Evolutionary conservation across 2,797 vertebrate species (phyloP).

Genomic region (Potorous gilbertii): DNA sequence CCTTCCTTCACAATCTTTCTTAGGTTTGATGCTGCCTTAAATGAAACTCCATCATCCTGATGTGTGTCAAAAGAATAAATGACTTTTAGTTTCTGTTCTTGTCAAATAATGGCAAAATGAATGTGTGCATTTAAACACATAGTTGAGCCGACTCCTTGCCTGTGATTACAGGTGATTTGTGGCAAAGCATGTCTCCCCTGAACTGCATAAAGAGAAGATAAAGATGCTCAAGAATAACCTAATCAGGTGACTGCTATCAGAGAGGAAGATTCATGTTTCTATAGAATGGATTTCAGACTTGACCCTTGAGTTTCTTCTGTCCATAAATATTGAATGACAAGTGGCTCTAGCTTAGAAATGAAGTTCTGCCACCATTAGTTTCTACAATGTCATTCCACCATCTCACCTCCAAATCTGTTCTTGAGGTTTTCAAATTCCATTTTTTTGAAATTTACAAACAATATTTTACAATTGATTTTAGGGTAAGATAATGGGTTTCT

Average conservation of each 20-base stretch:
- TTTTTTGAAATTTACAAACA: slow-evolving; percentile 40
- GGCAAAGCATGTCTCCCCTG: neutral
- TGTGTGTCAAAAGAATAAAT: slow-evolving; percentile 6
- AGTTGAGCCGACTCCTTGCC: slow-evolving; percentile 31
- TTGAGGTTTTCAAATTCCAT: slow-evolving; percentile 18
- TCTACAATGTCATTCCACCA: slow-evolving; percentile 45
- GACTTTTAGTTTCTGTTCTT: neutral
- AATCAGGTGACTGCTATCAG: slow-evolving; percentile 44
- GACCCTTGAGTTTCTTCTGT: neutral
- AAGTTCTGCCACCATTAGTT: neutral
- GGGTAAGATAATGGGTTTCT: neutral
- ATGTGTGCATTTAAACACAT: slow-evolving; percentile 8
- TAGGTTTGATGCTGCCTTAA: slow-evolving; percentile 13
- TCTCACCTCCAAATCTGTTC: slow-evolving; percentile 43
- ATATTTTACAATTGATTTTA: slow-evolving; percentile 54
- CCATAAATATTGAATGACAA: slow-evolving; percentile 36
- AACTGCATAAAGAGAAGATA: slow-evolving; percentile 4
- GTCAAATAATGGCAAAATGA: slow-evolving; percentile 32
- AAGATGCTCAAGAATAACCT: slow-evolving; percentile 22
- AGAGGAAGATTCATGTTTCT: neutral
- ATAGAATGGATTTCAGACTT: neutral
- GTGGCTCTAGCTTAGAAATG: slow-evolving; percentile 48
- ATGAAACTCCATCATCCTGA: slow-evolving; percentile 35
- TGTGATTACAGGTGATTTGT: slow-evolving; percentile 49
- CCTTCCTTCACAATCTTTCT: neutral